Percentiles rank a stretch among this genome's conserved stretches.
Evolutionary conservation across 2,888 invertebrate species (phyloP).

Genomic region (Erannis defoliaria): DNA sequence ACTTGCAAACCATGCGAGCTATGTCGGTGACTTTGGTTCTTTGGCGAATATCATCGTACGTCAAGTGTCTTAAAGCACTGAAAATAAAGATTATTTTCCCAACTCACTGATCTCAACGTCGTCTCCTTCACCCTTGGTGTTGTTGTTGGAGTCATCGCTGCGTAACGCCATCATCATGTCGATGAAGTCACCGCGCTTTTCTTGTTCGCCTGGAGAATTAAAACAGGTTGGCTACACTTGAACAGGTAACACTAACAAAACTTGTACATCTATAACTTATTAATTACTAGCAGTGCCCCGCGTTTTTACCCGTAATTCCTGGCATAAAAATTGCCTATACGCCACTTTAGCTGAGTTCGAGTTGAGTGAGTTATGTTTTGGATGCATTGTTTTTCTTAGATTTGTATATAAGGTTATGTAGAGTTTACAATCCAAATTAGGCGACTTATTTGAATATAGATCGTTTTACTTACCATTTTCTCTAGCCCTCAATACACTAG

Average conservation of each 20-base stretch:
- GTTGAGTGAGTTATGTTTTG: too few species aligned
- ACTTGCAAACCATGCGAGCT: too few species aligned
- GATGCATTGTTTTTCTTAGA: too few species aligned
- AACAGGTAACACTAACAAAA: neutral
- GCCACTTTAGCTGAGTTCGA: too few species aligned
- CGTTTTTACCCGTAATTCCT: too few species aligned
- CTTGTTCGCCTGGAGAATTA: conserved; percentile 64
- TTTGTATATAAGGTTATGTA: too few species aligned
- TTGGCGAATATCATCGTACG: too few species aligned
- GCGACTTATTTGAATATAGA: too few species aligned
- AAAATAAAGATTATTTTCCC: neutral
- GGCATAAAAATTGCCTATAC: too few species aligned
- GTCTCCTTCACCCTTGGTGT: conserved; percentile 58
- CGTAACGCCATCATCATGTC: conserved; percentile 85
- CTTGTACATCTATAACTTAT: neutral
- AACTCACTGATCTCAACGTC: conserved; percentile 78
- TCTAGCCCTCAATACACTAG: conserved; percentile 72
- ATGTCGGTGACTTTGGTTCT: too few species aligned
- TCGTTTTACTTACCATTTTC: conserved; percentile 72
- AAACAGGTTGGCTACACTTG: neutral
- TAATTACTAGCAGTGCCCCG: too few species aligned
- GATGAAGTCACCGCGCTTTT: conserved; percentile 84
- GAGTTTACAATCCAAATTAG: too few species aligned
- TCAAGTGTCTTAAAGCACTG: neutral
- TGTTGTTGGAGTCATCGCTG: conserved; percentile 71